These are phyloP conservation scores for Dinomys branickii DNA, from an alignment of 2,113 vertebrate genomes.

Conservation along the genomic window DNA sequence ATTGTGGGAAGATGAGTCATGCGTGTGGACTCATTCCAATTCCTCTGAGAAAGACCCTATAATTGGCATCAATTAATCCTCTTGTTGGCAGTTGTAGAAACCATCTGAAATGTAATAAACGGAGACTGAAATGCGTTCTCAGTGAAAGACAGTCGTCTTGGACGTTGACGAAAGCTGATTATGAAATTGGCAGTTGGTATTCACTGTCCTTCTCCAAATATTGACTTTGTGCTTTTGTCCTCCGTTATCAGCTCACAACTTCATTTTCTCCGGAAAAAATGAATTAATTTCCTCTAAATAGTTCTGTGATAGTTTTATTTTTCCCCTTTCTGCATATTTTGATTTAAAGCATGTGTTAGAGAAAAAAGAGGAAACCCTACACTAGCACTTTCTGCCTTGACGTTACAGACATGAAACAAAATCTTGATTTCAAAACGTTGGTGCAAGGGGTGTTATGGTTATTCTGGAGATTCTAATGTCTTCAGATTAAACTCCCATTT, in stretches of 20 bases:
- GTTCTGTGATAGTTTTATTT: slow-evolving; percentile 36
- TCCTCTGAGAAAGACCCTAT: slow-evolving; percentile 70
- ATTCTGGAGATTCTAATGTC: background rate
- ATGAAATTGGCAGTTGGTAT: slow-evolving; percentile 75
- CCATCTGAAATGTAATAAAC: slow-evolving; percentile 82
- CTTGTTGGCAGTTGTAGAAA: slow-evolving; percentile 80
- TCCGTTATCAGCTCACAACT: slow-evolving; percentile 12
- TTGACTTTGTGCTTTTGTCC: slow-evolving; percentile 61
- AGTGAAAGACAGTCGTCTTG: slow-evolving; percentile 63
- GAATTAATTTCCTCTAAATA: slow-evolving; percentile 56
- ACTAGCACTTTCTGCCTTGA: background rate
- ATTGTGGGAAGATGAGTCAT: slow-evolving; percentile 66
- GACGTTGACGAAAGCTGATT: slow-evolving; percentile 73
- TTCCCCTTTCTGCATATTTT: background rate
- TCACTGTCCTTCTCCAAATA: slow-evolving; percentile 62
- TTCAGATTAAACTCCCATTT: background rate
- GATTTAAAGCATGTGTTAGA: background rate
- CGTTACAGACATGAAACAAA: background rate
- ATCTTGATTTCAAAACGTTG: background rate
- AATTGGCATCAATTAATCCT: slow-evolving; percentile 80
- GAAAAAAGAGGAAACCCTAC: background rate
- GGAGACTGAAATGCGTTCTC: slow-evolving; percentile 62
- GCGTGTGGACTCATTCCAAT: slow-evolving; percentile 69
- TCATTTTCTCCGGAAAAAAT: slow-evolving; percentile 66
- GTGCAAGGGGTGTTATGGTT: background rate